Percentiles rank a stretch among this genome's conserved stretches.
Evolutionary conservation across 2,113 vertebrate genomes (phyloP).

Genomic region (Poeciliopsis turrubarensis): DNA sequence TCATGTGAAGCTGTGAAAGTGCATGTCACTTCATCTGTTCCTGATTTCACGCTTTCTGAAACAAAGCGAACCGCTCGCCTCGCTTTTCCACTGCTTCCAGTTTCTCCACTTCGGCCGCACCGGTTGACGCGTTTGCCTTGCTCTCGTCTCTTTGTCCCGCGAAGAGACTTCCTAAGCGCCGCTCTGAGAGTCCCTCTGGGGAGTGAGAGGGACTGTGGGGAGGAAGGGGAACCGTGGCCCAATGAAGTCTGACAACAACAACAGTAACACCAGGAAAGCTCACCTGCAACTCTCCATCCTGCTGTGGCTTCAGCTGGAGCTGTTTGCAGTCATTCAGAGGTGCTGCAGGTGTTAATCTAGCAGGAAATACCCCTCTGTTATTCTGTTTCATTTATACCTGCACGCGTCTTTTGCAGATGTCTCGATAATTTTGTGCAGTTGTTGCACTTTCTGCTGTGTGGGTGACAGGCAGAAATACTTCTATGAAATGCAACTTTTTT

Average conservation of each 20-base stretch:
- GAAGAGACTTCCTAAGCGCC: conserved; percentile 33
- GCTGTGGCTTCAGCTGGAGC: conserved; percentile 19
- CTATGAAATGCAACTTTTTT: background rate
- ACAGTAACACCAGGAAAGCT: conserved; percentile 55
- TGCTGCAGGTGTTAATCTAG: conserved; percentile 43
- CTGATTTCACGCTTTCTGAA: conserved; percentile 22
- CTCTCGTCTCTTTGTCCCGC: conserved; percentile 49
- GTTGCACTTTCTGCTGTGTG: conserved; percentile 15
- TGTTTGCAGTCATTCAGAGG: conserved; percentile 43
- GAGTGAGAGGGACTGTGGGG: conserved; percentile 15
- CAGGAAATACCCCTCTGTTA: conserved; percentile 36
- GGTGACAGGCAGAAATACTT: background rate
- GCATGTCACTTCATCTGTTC: background rate
- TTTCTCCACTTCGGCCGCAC: conserved; percentile 40
- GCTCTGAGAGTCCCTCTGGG: conserved; percentile 25
- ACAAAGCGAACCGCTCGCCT: conserved; percentile 16
- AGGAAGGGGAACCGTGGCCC: conserved; percentile 41
- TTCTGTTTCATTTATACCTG: conserved; percentile 13
- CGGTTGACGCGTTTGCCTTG: conserved; percentile 48
- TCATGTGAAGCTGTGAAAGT: background rate
- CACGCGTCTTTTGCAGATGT: background rate
- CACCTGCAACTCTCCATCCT: conserved; percentile 36
- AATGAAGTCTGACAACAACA: conserved; percentile 33
- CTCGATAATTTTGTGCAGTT: background rate
- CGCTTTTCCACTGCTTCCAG: conserved; percentile 31